Evolutionary conservation across 2,113 vertebrate species (phyloP).

Genomic region (Terrapene triunguis): DNA sequence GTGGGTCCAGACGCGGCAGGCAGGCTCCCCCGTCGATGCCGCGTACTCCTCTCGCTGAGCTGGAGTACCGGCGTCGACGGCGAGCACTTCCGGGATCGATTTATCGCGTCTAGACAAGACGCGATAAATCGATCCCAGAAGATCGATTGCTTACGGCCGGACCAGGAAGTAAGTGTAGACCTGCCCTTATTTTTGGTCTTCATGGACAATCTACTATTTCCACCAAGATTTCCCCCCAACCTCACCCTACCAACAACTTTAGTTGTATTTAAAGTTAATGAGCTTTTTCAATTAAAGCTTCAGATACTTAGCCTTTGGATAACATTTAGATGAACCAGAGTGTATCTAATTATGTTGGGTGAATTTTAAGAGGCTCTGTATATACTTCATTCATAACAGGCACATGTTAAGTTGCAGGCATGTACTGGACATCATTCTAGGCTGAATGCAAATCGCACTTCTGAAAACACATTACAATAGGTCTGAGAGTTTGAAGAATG

Average conservation of each 20-base stretch:
- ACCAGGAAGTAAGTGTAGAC: no score
- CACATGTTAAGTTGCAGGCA: conserved; percentile 55
- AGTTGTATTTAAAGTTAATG: conserved; percentile 81
- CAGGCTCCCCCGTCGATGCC: no score
- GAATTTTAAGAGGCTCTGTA: conserved; percentile 74
- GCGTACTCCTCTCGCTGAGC: no score
- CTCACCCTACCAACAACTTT: conserved; percentile 54
- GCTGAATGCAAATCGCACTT: conserved; percentile 53
- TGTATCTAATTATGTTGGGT: conserved; percentile 75
- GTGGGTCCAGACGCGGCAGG: no score
- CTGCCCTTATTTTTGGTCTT: conserved; percentile 56
- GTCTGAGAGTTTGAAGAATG: conserved; percentile 36
- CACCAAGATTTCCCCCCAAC: conserved; percentile 40
- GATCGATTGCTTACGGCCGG: no score
- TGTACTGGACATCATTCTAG: conserved; percentile 46
- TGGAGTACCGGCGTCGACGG: no score
- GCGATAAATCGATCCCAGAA: no score
- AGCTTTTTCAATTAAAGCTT: conserved; percentile 82
- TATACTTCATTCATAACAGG: conserved; percentile 67
- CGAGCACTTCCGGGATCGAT: no score
- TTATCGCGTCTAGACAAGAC: no score
- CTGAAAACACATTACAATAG: conserved; percentile 40
- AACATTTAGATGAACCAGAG: conserved; percentile 75
- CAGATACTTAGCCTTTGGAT: conserved; percentile 82
- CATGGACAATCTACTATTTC: conserved; percentile 72